phyloP scores from a whole-genome alignment of 2,113 vertebrate genomes.

The Microcebus jonahi region DNA sequence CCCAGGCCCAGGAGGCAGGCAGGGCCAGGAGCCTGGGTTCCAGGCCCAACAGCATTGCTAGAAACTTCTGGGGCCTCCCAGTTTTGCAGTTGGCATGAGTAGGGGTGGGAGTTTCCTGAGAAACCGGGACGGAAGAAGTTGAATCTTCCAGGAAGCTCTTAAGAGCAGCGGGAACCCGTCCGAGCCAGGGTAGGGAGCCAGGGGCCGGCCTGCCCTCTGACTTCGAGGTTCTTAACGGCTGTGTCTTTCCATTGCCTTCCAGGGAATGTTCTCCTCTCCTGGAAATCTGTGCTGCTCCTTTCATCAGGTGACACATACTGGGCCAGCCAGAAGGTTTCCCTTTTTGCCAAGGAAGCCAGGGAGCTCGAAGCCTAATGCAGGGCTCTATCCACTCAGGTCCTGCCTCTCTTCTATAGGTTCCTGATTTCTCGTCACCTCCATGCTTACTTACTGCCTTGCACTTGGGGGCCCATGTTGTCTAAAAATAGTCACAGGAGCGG shows the following conservation, averaged over 20 bases:
- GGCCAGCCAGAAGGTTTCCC: background rate
- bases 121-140: background rate
- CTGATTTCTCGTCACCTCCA: too few relatives aligned
- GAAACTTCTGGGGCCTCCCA: background rate
- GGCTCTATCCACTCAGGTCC: background rate
- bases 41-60: background rate
- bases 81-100: background rate
- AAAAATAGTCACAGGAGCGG: fast-evolving
- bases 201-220: too few relatives aligned
- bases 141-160: background rate
- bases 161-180: fast-evolving
- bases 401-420: background rate
- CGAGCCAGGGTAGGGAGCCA: background rate
- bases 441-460: fast-evolving
- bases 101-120: background rate
- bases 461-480: background rate
- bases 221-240: fast-evolving
- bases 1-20: fast-evolving
- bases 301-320: fast-evolving
- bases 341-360: background rate
- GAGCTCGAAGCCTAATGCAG: background rate
- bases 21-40: too few relatives aligned
- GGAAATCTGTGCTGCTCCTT: fast-evolving
- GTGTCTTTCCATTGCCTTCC: background rate
- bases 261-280: background rate